phyloP scores from a whole-genome alignment of 2,113 vertebrate genomes.

The Tamias sibiricus region DNA sequence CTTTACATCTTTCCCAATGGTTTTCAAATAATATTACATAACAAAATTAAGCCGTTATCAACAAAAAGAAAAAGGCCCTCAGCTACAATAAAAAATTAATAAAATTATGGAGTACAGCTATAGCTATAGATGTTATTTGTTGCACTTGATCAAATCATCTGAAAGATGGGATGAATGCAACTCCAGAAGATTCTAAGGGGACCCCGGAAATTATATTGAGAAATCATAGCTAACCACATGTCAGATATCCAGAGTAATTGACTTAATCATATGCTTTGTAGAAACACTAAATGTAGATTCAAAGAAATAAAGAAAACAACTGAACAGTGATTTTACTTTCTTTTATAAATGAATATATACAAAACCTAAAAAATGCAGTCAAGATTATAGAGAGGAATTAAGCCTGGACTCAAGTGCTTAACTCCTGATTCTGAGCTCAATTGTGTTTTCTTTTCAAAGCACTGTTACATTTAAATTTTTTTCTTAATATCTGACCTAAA shows the following conservation, averaged over 20 bases:
- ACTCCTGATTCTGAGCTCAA: not conserved
- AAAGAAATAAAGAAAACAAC: not conserved
- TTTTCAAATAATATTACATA: not conserved
- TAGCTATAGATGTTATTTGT: not conserved
- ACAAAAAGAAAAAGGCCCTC: not conserved
- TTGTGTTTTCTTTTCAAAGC: not conserved
- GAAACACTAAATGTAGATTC: not conserved
- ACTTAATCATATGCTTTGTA: not conserved
- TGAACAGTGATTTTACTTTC: not conserved
- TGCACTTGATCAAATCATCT: not conserved
- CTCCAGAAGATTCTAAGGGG: not conserved
- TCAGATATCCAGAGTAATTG: not conserved
- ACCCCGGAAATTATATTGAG: not conserved
- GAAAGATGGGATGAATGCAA: not conserved
- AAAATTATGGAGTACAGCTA: not conserved
- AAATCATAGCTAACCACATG: not conserved
- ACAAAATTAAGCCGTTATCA: constrained; percentile 23
- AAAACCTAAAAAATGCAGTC: not conserved
- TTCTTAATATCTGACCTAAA: not conserved
- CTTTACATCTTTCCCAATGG: not conserved
- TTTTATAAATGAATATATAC: not conserved
- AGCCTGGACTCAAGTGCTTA: not conserved
- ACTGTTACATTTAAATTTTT: not conserved
- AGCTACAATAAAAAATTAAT: not conserved
- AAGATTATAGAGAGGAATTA: not conserved